phyloP scores from a whole-genome alignment of 2,797 vertebrate genomes.

The Parauchenoglanis punctatus region DNA sequence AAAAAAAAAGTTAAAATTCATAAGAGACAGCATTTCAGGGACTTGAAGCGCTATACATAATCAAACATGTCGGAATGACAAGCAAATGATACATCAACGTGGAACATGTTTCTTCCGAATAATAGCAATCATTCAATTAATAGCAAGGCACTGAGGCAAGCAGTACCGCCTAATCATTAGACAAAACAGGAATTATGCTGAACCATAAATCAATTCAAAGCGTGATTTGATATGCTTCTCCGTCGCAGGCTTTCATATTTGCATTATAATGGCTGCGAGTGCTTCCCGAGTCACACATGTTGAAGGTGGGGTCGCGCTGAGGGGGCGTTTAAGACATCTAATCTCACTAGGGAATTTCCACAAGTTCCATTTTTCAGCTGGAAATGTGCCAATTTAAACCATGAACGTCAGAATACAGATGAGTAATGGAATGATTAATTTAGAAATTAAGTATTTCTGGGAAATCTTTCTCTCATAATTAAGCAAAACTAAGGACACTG shows the following conservation, averaged over 20 bases:
- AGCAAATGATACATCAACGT: background rate
- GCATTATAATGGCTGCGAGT: conserved; percentile 38
- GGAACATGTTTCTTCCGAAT: background rate
- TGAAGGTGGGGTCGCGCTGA: conserved; percentile 26
- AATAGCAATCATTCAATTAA: conserved; percentile 39
- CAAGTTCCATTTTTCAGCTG: conserved; percentile 37
- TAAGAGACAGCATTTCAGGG: background rate
- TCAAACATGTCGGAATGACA: conserved; percentile 30
- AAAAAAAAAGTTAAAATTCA: background rate
- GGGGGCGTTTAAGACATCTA: conserved; percentile 26
- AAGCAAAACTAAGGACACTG: background rate
- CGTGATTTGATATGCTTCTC: conserved; percentile 44
- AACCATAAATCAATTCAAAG: conserved; percentile 50
- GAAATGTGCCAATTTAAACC: conserved; percentile 39
- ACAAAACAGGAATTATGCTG: conserved; percentile 37
- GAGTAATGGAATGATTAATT: conserved; percentile 49
- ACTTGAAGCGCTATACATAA: conserved; percentile 4
- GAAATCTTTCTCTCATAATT: background rate
- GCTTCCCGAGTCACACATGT: background rate
- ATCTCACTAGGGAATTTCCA: conserved; percentile 42
- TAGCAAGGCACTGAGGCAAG: background rate
- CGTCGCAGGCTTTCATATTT: conserved; percentile 33
- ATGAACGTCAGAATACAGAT: conserved; percentile 31
- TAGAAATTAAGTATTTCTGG: background rate
- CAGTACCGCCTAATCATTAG: conserved; percentile 10